Conservation (phyloP, 2,113 vertebrate genomes). For the Phocoena phocoena region DNA sequence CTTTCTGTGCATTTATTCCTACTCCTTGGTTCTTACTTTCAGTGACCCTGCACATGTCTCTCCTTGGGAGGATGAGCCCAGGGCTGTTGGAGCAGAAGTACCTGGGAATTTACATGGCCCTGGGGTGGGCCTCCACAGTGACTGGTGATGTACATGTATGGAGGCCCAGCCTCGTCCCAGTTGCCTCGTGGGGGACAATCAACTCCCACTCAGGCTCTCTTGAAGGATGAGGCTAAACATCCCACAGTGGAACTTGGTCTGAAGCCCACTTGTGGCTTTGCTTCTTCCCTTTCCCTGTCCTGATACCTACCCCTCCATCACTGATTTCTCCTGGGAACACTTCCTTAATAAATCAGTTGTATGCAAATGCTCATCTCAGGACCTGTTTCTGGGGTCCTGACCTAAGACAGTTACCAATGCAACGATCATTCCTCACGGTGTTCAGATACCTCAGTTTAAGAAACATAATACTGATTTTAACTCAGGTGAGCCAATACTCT, state of each 20-base stretch:
- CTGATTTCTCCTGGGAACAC: not conserved
- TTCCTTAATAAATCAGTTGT: constrained; percentile 22
- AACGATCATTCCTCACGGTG: not conserved
- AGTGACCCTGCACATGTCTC: not conserved
- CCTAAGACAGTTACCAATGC: not conserved
- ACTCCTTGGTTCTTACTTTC: not conserved
- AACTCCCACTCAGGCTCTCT: not conserved
- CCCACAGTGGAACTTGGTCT: too few relatives aligned
- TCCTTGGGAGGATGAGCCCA: not conserved
- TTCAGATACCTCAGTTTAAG: not conserved
- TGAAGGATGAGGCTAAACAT: fast-evolving
- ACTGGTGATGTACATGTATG: not conserved
- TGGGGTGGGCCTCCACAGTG: not conserved
- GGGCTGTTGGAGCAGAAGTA: not conserved
- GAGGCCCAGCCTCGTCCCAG: not conserved
- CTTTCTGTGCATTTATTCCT: not conserved
- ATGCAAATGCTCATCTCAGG: not conserved
- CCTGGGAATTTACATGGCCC: not conserved
- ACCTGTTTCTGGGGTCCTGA: not conserved
- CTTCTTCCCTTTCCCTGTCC: not conserved
- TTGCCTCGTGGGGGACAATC: not conserved
- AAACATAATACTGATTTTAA: not conserved
- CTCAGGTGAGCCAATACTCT: not conserved
- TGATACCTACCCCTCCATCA: not conserved
- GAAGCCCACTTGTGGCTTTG: not conserved